Conservation (phyloP, 2,113 vertebrate species). For the Etia nguti region DNA sequence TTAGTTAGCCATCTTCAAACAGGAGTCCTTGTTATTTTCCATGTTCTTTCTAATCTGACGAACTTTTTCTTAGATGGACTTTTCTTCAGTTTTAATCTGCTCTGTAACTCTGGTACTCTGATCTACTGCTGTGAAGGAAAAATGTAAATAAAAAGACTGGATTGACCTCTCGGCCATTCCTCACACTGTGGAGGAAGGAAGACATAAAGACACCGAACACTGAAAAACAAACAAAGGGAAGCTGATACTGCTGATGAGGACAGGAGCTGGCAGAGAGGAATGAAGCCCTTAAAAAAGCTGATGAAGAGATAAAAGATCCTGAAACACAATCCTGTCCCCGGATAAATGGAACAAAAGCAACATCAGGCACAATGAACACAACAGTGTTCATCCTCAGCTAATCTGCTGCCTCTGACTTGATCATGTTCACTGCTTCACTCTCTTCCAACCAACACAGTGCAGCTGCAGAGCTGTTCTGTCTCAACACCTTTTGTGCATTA, state of each 20-base stretch:
- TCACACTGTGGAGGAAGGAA: rapidly evolving
- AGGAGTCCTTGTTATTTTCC: not conserved
- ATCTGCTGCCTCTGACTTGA: not conserved
- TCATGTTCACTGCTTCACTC: not conserved
- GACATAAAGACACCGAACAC: not conserved
- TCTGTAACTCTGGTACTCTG: not conserved
- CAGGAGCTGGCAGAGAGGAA: not conserved
- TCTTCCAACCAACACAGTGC: rapidly evolving
- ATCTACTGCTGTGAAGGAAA: not conserved
- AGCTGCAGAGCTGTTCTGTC: not conserved
- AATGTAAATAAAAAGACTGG: not conserved
- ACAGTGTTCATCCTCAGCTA: not conserved
- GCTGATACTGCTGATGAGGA: not conserved
- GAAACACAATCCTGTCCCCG: not conserved
- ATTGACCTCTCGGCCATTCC: not conserved
- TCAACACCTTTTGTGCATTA: not conserved
- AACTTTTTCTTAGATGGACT: not conserved
- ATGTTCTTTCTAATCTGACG: not conserved
- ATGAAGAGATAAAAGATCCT: not conserved
- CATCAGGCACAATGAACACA: not conserved
- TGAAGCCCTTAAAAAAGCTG: not conserved
- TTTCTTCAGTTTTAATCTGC: not conserved
- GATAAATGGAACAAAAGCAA: not conserved
- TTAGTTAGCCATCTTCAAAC: rapidly evolving
- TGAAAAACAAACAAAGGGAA: not conserved